Conservation (phyloP, 1,140 invertebrate species). For the Drosophila sturtevanti region DNA sequence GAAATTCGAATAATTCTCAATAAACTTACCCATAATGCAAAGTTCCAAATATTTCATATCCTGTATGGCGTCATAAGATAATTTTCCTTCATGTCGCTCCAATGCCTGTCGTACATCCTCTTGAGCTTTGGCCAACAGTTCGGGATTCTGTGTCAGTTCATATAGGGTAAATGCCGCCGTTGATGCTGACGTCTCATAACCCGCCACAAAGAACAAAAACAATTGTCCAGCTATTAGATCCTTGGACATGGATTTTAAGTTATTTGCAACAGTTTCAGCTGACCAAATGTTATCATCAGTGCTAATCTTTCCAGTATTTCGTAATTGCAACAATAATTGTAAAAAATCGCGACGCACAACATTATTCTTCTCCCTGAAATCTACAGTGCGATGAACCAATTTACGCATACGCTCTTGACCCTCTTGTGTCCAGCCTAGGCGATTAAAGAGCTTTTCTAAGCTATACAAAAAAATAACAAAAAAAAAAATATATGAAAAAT, state of each 20-base stretch:
- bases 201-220: constrained; percentile 87
- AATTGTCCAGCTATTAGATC: constrained; percentile 85
- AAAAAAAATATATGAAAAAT: neutral
- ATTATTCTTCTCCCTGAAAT: constrained; percentile 83
- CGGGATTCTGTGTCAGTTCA: constrained; percentile 83
- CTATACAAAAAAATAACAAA: neutral
- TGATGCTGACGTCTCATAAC: constrained; percentile 88
- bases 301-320: constrained; percentile 81
- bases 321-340: constrained; percentile 84
- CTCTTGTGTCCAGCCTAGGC: constrained; percentile 44
- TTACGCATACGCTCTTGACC: constrained; percentile 39
- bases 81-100: constrained; percentile 76
- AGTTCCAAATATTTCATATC: constrained; percentile 85
- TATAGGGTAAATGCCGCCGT: constrained; percentile 85
- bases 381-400: constrained; percentile 84
- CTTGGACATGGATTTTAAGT: constrained; percentile 77
- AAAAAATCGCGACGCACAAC: constrained; percentile 84
- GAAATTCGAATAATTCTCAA: neutral
- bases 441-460: constrained; percentile 52
- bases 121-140: constrained; percentile 54
- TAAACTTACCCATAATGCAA: constrained; percentile 79
- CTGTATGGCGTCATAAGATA: constrained; percentile 84
- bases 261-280: constrained; percentile 45
- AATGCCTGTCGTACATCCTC: constrained; percentile 84
- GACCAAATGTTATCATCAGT: constrained; percentile 61